Conservation (phyloP, 2,797 vertebrate genomes). For the Molothrus aeneus region DNA sequence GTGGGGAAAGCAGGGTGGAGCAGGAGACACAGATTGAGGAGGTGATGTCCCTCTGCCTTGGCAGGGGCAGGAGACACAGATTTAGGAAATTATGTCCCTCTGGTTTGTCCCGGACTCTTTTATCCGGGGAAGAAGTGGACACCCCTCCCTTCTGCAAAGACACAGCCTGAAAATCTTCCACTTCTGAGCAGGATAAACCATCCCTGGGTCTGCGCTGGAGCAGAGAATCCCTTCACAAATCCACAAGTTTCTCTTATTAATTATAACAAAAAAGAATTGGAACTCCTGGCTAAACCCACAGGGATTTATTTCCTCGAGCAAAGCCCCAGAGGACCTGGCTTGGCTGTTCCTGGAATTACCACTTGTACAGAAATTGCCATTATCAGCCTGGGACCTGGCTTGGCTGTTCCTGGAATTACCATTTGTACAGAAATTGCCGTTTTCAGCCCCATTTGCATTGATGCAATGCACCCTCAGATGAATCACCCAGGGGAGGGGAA, state of each 20-base stretch:
- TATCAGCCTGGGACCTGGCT: background rate
- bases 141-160: background rate
- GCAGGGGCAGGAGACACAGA: too few species aligned
- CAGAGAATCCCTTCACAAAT: background rate
- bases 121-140: background rate
- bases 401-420: background rate
- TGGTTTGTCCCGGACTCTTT: background rate
- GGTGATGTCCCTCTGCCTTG: background rate
- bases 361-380: background rate
- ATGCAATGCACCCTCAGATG: background rate
- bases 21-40: background rate
- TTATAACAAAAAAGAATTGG: background rate
- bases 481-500: conserved; percentile 14
- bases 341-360: background rate
- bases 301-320: background rate
- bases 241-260: background rate
- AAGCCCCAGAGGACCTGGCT: background rate
- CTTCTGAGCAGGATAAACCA: background rate
- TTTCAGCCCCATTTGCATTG: background rate
- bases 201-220: background rate
- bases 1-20: rapidly evolving
- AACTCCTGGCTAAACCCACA: background rate
- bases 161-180: background rate
- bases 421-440: background rate
- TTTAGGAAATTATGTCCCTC: too few species aligned